Conservation (phyloP, 2,888 invertebrate genomes). For the Clanis bilineata region DNA sequence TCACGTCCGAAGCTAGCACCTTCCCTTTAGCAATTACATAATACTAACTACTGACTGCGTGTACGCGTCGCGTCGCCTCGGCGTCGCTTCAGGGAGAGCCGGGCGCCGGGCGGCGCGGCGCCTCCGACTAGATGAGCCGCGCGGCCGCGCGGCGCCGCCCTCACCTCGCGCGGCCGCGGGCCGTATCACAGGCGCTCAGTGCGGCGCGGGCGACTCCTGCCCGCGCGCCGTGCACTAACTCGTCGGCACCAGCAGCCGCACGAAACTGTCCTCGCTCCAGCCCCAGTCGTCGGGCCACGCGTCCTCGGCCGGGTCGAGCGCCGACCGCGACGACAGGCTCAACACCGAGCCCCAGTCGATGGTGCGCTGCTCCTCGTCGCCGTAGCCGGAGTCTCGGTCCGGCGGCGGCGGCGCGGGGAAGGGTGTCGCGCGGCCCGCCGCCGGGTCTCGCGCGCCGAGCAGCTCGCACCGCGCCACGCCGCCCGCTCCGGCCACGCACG, state of each 20-base stretch:
- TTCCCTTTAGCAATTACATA: constrained; percentile 80
- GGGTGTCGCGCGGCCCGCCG: constrained; percentile 86
- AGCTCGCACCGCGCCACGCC: constrained; percentile 83
- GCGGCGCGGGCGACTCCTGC: constrained; percentile 74
- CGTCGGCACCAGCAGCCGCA: constrained; percentile 87
- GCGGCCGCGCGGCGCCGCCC: constrained; percentile 52
- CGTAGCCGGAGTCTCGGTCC: constrained; percentile 89
- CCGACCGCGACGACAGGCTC: constrained; percentile 92
- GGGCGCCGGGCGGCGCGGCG: constrained; percentile 55
- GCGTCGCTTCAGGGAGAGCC: constrained; percentile 39
- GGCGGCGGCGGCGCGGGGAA: constrained; percentile 82
- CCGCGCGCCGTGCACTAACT: constrained; percentile 83
- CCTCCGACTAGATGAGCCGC: constrained; percentile 57
- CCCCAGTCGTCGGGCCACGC: constrained; percentile 85
- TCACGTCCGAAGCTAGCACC: constrained; percentile 82
- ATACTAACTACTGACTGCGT: constrained; percentile 79
- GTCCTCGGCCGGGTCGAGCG: constrained; percentile 92
- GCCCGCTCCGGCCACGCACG: constrained; percentile 59
- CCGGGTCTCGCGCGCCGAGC: constrained; percentile 73
- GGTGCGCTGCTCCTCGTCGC: constrained; percentile 89
- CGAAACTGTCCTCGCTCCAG: constrained; percentile 86
- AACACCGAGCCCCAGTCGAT: constrained; percentile 97
- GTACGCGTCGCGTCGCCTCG: constrained; percentile 54
- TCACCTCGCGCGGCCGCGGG: constrained; percentile 42
- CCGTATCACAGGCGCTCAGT: constrained; percentile 74